Conservation (phyloP, 2,113 vertebrate species). For the Nymphicus hollandicus region DNA sequence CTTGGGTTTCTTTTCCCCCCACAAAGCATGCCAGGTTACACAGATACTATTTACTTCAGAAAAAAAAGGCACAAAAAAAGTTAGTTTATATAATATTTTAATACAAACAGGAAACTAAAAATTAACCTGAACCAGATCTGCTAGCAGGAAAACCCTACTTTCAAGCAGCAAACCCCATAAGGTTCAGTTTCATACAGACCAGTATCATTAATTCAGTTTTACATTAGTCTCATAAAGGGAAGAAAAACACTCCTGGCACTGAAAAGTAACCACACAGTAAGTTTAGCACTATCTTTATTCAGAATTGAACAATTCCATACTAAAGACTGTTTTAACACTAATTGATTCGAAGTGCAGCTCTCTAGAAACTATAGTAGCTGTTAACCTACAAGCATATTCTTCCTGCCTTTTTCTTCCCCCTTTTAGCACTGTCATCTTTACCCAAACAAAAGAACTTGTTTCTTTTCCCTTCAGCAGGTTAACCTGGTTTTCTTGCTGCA, state of each 20-base stretch:
- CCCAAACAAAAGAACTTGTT: not conserved
- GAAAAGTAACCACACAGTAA: not conserved
- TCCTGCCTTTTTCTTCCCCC: not conserved
- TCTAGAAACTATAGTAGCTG: not conserved
- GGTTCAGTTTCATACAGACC: not conserved
- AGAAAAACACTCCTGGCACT: not conserved
- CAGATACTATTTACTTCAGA: rapidly evolving
- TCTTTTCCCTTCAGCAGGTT: not conserved
- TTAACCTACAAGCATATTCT: not conserved
- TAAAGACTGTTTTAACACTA: not conserved
- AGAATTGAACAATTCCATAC: not conserved
- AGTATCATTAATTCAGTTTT: not conserved
- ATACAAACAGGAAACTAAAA: not conserved
- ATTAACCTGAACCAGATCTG: not conserved
- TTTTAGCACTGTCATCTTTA: not conserved
- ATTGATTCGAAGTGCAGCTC: not conserved
- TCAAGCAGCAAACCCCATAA: not conserved
- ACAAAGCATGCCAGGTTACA: not conserved
- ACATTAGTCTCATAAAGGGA: not conserved
- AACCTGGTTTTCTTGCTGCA: not conserved
- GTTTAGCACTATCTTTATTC: not conserved
- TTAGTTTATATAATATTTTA: not conserved
- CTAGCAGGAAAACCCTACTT: not conserved
- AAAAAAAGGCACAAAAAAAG: not conserved
- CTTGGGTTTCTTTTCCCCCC: not conserved